phyloP scores from a whole-genome alignment of 2,888 invertebrate species.

The Galeopsomyia nigrocyanea region DNA sequence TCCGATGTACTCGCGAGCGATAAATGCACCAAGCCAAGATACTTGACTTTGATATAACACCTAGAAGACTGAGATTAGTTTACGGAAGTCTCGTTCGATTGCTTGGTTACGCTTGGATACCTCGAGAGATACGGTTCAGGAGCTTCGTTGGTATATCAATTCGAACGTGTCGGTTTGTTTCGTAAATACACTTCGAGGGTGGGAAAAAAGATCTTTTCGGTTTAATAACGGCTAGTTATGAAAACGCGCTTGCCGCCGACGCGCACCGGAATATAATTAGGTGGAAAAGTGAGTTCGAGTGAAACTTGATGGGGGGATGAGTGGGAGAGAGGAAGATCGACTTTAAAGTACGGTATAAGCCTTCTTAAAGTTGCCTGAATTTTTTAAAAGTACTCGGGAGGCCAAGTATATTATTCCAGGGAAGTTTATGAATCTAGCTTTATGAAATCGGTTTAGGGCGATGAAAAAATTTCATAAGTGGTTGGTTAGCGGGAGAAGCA shows the following conservation, averaged over 20 bases:
- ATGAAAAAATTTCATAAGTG: too few species aligned
- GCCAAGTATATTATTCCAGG: slow-evolving; percentile 10
- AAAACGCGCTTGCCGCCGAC: too few species aligned
- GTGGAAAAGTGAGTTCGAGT: not conserved
- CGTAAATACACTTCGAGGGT: too few species aligned
- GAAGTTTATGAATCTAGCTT: not conserved
- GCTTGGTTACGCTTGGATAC: too few species aligned
- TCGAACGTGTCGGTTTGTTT: too few species aligned
- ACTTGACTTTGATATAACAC: slow-evolving; percentile 26
- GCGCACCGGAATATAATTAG: slow-evolving; percentile 2
- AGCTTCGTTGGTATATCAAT: too few species aligned
- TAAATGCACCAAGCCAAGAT: slow-evolving; percentile 19
- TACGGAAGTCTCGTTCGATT: too few species aligned
- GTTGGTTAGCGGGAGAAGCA: too few species aligned
- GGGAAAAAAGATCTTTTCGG: too few species aligned
- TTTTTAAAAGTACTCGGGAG: slow-evolving; percentile 6
- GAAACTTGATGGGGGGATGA: slow-evolving; percentile 1
- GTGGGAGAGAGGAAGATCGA: slow-evolving; percentile 2
- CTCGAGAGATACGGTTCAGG: too few species aligned
- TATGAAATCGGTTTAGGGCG: not conserved
- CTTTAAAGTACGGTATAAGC: slow-evolving; percentile 25
- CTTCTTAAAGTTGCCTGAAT: slow-evolving; percentile 15
- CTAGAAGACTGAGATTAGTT: not conserved
- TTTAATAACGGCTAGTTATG: too few species aligned
- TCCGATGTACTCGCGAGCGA: slow-evolving; percentile 33